Evolutionary conservation across 2,888 invertebrate genomes (phyloP), one percentile per base, ranked within the genome.

Genomic region (Tetanocera ferruginea): DNA sequence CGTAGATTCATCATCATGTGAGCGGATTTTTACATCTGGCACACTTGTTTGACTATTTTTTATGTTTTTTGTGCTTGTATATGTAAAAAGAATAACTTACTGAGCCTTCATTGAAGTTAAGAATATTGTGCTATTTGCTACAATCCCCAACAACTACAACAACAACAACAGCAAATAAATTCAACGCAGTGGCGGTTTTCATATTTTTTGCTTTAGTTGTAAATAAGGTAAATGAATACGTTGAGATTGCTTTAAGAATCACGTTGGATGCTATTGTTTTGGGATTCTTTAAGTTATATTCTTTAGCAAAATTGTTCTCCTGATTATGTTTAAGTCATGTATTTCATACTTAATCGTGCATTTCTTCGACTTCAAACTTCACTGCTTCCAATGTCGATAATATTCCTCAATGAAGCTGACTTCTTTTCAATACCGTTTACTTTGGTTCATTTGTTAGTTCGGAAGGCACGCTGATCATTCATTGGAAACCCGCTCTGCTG

Each of bases 401-500:
- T 28, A 37, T 19, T 57, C 25, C 60, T 72, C 31, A 72, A 72
- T 72, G 72, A 43, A 72, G 57, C 23, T 34, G 6, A 11, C 37
- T 60, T 43, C 37, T 17, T 19, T 67, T 43, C 23, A 34, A 28
- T 57, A 72, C 57, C 72, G 37, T 43, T 57, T 43, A 57, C 43
- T 11, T 43, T 51, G 52, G 70, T 51, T 70, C 37, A 72, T 34
- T 57, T 55, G 72, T 34, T 72, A 57, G 23, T 52, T 60, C 37
- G 23, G 19, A 23, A 72, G 72, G 25, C 60, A 19, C 60, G 60
- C 19, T 72, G 51, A 72, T 62, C 60, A 28, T 64, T 43, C 62
- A 25, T n/a, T 74, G 73, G n/a, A 74, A 74, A 79, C 69, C 78
- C 75, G 78, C 79, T 80, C 67, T 52, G 77, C 76, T 75, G 78